Conservation (phyloP, 2,888 invertebrate species). For the Clostera curtula region DNA sequence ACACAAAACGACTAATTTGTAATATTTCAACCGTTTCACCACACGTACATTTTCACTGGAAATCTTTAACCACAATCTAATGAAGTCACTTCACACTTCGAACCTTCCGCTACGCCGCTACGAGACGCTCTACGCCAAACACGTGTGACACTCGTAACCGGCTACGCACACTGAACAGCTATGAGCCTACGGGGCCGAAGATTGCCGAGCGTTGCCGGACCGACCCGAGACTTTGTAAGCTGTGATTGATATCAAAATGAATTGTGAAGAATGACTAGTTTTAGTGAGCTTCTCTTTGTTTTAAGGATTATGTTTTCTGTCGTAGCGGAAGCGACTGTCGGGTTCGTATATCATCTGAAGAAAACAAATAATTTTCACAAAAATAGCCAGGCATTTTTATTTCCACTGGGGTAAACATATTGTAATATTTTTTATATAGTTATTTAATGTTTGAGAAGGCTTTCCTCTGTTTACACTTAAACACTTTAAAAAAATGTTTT, state of each 20-base stretch:
- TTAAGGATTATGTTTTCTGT: constrained; percentile 58
- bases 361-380: constrained; percentile 16
- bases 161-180: constrained; percentile 55
- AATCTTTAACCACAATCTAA: constrained; percentile 28
- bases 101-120: constrained; percentile 39
- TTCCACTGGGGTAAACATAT: constrained; percentile 10
- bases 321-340: constrained; percentile 17
- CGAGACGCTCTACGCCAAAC: constrained; percentile 32
- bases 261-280: constrained; percentile 72
- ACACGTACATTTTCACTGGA: constrained; percentile 33
- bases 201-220: constrained; percentile 48
- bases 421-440: background rate
- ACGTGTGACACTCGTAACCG: constrained; percentile 55
- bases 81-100: constrained; percentile 33
- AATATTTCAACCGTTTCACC: constrained; percentile 40
- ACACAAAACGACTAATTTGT: constrained; percentile 27
- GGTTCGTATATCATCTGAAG: constrained; percentile 24
- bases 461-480: too few species aligned
- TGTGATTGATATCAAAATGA: constrained; percentile 74
- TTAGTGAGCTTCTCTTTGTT: constrained; percentile 63
- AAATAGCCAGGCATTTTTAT: constrained; percentile 1
- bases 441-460: too few species aligned
- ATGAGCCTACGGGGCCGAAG: constrained; percentile 47
- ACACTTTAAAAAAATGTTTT: too few species aligned
- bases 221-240: constrained; percentile 53